These are phyloP conservation scores for Esox lucius DNA, from an alignment of 2,797 vertebrate genomes.

Conservation along the genomic window DNA sequence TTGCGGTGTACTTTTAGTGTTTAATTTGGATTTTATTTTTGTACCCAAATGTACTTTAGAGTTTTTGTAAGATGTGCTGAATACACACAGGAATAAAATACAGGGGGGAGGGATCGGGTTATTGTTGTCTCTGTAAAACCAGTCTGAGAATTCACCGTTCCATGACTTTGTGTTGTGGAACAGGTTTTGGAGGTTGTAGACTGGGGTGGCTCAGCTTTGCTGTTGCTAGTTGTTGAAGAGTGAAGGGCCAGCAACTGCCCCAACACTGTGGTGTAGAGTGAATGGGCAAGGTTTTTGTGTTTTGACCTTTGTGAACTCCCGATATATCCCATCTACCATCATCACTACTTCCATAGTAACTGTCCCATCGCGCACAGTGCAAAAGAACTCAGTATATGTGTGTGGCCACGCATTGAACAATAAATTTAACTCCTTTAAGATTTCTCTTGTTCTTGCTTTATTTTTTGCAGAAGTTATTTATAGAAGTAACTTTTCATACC, in stretches of 20 bases:
- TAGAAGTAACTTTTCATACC: background rate
- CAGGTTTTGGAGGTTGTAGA: constrained; percentile 25
- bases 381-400: constrained; percentile 68
- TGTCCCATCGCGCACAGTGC: constrained; percentile 70
- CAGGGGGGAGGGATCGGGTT: constrained; percentile 43
- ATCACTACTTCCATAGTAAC: constrained; percentile 68
- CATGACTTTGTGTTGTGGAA: constrained; percentile 43
- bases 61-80: constrained; percentile 66
- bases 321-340: constrained; percentile 58
- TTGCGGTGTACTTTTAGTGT: constrained; percentile 72
- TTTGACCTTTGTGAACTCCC: constrained; percentile 56
- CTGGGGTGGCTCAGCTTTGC: constrained; percentile 33
- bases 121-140: constrained; percentile 45
- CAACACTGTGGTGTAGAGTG: background rate
- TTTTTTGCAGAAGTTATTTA: background rate
- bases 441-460: background rate
- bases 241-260: constrained; percentile 28
- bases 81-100: constrained; percentile 51
- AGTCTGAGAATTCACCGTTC: constrained; percentile 28
- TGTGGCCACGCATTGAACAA: constrained; percentile 76
- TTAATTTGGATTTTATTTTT: constrained; percentile 82
- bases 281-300: constrained; percentile 47
- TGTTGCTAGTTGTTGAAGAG: constrained; percentile 34
- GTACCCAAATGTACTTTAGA: constrained; percentile 67
- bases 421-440: constrained; percentile 42